phyloP scores from a whole-genome alignment of 2,797 vertebrate genomes.

The Syngnathus rostellatus region DNA sequence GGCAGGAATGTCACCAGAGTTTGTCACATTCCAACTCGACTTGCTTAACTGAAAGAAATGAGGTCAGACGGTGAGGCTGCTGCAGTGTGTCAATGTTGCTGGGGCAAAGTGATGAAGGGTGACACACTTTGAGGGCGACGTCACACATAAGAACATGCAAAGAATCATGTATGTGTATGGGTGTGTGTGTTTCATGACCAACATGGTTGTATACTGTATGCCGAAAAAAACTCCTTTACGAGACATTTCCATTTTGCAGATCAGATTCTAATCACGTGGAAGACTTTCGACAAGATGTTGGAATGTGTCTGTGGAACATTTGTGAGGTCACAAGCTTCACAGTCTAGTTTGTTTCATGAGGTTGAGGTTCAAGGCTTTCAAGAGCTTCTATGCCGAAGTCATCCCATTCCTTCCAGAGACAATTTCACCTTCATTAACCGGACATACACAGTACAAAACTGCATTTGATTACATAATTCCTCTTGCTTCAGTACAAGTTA shows the following conservation, averaged over 20 bases:
- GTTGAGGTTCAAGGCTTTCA: neutral
- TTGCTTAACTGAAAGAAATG: slow-evolving; percentile 36
- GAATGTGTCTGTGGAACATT: neutral
- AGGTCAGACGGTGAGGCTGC: slow-evolving; percentile 52
- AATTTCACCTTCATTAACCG: neutral
- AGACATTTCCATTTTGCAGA: neutral
- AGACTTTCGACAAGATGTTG: neutral
- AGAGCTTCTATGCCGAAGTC: neutral
- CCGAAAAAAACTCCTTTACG: neutral
- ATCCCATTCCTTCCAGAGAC: neutral
- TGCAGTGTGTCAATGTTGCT: slow-evolving; percentile 33
- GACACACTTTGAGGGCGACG: slow-evolving; percentile 21
- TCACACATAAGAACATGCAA: slow-evolving; percentile 18
- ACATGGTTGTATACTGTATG: neutral
- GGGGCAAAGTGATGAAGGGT: slow-evolving; percentile 27
- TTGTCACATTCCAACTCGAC: slow-evolving; percentile 52
- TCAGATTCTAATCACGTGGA: neutral
- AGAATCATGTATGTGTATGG: slow-evolving; percentile 21
- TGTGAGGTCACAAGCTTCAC: neutral
- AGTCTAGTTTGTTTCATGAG: neutral
- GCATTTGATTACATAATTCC: neutral
- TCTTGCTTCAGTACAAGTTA: neutral
- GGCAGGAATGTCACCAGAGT: slow-evolving; percentile 49
- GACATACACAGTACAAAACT: neutral
- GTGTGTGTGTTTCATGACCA: neutral